Evolutionary conservation across 2,113 vertebrate genomes (phyloP), one percentile per base, ranked within the genome.

Genomic region (Gnathonemus longibarbis): DNA sequence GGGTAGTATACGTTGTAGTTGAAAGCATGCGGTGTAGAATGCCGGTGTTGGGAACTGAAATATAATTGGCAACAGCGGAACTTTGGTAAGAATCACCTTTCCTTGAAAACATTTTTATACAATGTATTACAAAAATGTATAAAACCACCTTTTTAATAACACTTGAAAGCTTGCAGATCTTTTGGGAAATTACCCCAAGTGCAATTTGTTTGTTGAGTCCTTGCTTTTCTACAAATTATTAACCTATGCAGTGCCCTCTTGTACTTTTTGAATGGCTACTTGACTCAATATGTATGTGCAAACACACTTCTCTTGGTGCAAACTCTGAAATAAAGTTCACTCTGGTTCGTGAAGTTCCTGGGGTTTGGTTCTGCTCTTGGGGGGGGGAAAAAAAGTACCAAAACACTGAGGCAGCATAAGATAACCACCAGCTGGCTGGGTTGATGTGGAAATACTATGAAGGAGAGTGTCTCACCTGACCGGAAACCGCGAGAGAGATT

Each of bases 21-120:
- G 95, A 99, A 98, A 94, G 96, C 97, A 48, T 98, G 97, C 93
- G 98, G 97, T 89, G 97, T 98, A 87, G 98, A 99, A 93, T 98
- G 97, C 93, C 98, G 96, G 95, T 98, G 97, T 93, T 97, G 96
- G 24, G 97, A 97, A 93, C 98, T 99, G 93, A 9, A 58, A 88
- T 91, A 90, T 24, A 62, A 62, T 77, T 8, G 74, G 35, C 19
- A 9, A 42, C 35, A 42, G 42, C 1, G 45, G 24, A 84, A 84
- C 39, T 45, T 10, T 46, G 24, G 7, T 24, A 48, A 46, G 42
- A 48, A 84, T 77, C 31, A 77, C 15, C 74, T 80, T 42, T 15
- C 35, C 17, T 56, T 80, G 35, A 42, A 19, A 80, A 80, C 74
- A 42, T 42, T 80, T 74, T 80, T 42, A 80, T 70, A 70, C 62